phyloP scores from a whole-genome alignment of 2,113 vertebrate species.

The Heterochromis multidens region DNA sequence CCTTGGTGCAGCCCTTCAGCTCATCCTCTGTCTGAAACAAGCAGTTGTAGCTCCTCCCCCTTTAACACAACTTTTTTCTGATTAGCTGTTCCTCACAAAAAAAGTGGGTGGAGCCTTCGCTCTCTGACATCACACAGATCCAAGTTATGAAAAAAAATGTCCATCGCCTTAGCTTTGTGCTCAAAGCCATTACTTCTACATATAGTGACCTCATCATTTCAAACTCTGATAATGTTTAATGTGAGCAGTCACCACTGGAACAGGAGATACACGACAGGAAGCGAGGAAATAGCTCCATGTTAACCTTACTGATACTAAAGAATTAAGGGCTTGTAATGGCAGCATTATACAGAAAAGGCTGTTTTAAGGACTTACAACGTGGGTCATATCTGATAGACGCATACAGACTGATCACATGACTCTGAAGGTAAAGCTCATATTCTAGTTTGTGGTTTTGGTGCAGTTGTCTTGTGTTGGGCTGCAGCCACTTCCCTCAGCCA shows the following conservation, averaged over 20 bases:
- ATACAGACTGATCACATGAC: neutral
- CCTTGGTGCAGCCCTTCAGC: neutral
- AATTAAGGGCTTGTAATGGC: neutral
- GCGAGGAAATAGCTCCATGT: too few species aligned
- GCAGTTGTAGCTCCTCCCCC: neutral
- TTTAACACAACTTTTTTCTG: neutral
- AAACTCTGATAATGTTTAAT: neutral
- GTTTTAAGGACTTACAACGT: neutral
- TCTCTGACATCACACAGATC: neutral
- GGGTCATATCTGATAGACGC: too few species aligned
- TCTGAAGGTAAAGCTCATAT: neutral
- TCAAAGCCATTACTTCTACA: neutral
- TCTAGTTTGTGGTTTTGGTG: neutral
- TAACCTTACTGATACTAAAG: too few species aligned
- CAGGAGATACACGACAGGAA: neutral
- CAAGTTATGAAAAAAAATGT: neutral
- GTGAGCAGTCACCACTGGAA: neutral
- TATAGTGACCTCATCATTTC: neutral
- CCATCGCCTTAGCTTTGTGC: neutral
- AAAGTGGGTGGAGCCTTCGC: neutral
- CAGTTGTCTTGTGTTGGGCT: neutral
- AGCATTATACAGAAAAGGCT: neutral
- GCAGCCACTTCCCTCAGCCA: neutral
- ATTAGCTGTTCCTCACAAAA: neutral
- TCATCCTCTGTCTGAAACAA: neutral